Percentiles rank a stretch among this genome's conserved stretches.
These are phyloP conservation scores for Anisognathus igniventris DNA, from an alignment of 2,797 vertebrate genomes.

Conservation along the genomic window DNA sequence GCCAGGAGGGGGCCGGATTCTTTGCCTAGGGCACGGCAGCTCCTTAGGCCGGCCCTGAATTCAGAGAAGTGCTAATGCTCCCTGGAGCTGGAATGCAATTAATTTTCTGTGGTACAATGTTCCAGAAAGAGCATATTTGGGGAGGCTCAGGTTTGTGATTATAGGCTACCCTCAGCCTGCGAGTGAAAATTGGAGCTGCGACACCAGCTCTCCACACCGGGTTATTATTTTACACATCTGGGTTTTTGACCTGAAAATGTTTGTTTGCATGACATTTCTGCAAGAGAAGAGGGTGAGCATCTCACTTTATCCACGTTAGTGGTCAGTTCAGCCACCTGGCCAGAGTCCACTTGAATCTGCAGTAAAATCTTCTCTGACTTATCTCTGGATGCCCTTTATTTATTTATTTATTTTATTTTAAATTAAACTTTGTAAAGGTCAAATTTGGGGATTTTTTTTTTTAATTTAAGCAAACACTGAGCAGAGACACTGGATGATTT, in stretches of 20 bases:
- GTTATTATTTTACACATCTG: slow-evolving; percentile 13
- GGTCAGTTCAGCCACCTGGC: not conserved
- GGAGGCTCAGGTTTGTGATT: slow-evolving; percentile 59
- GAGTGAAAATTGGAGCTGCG: not conserved
- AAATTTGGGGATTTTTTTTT: not conserved
- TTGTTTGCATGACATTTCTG: slow-evolving; percentile 27
- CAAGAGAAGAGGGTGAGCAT: not conserved
- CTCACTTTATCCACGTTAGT: not conserved
- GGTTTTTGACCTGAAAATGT: slow-evolving; percentile 1
- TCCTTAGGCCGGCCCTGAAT: slow-evolving; percentile 60
- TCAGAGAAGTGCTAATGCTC: slow-evolving; percentile 55
- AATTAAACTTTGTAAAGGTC: not conserved
- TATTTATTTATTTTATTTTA: not conserved
- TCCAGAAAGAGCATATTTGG: slow-evolving; percentile 59
- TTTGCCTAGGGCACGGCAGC: slow-evolving; percentile 53
- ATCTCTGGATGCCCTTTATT: not conserved
- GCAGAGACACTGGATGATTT: not conserved
- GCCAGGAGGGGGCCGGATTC: slow-evolving; percentile 60
- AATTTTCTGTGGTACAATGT: slow-evolving; percentile 54
- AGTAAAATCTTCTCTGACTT: not conserved
- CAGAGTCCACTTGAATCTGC: not conserved
- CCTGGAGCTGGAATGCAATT: slow-evolving; percentile 67
- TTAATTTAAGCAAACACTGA: not conserved
- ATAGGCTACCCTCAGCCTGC: slow-evolving; percentile 6
- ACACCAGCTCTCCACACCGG: not conserved